A percentile compares a stretch with the other conserved stretches of the same genome.
phyloP scores from a whole-genome alignment of 2,797 vertebrate species.

The Adrianichthys oophorus region DNA sequence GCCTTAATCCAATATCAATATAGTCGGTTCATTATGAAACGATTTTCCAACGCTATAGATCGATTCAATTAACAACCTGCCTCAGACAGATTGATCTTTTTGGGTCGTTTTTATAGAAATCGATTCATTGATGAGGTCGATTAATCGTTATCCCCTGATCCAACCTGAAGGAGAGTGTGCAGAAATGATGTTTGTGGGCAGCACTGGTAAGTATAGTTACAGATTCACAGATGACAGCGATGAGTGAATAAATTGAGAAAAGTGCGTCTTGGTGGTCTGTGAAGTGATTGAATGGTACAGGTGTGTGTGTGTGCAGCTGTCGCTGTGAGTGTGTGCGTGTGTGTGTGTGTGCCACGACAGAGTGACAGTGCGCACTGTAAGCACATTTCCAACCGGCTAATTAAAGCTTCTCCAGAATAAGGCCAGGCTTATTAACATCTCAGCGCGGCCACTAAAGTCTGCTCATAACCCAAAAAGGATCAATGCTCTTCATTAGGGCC shows the following conservation, averaged over 20 bases:
- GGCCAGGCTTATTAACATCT: conserved; percentile 78
- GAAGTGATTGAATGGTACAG: conserved; percentile 63
- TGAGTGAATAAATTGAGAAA: conserved; percentile 69
- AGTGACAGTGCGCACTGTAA: conserved; percentile 77
- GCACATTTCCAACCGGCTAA: conserved; percentile 82
- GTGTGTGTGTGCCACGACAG: conserved; percentile 46
- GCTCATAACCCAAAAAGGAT: conserved; percentile 77
- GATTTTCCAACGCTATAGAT: no score
- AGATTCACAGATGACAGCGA: conserved; percentile 69
- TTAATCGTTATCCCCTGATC: no score
- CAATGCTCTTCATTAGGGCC: conserved; percentile 77
- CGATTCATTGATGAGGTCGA: no score
- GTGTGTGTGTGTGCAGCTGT: conserved; percentile 20
- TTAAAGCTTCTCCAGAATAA: conserved; percentile 80
- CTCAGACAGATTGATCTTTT: no score
- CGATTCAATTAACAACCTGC: no score
- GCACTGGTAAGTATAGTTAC: conserved; percentile 42
- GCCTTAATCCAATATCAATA: no score
- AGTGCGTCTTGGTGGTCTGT: conserved; percentile 70
- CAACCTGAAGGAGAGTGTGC: no score
- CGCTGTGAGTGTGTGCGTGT: conserved; percentile 33
- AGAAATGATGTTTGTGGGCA: no score
- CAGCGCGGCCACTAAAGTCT: conserved; percentile 66
- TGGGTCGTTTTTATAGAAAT: no score
- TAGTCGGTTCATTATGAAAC: no score